Evolutionary conservation across 1,140 invertebrate species (phyloP).

Genomic region (Polyergus mexicanus): DNA sequence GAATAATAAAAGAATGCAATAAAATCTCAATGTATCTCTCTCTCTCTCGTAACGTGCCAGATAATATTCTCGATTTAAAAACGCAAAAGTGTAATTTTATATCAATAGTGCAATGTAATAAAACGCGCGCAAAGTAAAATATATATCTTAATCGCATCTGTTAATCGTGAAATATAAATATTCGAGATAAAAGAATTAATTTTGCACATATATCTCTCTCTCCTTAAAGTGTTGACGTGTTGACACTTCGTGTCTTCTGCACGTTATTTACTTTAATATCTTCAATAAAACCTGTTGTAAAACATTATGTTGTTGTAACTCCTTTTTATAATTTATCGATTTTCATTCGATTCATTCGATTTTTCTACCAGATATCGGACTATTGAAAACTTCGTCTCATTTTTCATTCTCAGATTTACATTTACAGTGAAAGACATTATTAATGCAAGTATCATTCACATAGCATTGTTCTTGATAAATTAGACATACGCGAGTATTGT

Average conservation of each 20-base stretch:
- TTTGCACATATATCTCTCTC: background rate
- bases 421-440: conserved; percentile 1
- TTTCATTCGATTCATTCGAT: background rate
- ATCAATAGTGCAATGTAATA: background rate
- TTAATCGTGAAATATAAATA: background rate
- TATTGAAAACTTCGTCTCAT: background rate
- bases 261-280: background rate
- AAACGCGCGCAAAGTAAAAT: background rate
- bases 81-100: background rate
- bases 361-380: background rate
- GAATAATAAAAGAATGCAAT: conserved; percentile 27
- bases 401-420: conserved; percentile 8
- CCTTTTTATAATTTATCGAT: no score
- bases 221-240: background rate
- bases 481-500: background rate
- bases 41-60: background rate
- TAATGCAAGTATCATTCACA: conserved; percentile 23
- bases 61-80: conserved; percentile 26
- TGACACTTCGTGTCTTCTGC: background rate
- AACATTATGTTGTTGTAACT: background rate
- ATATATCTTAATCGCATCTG: background rate
- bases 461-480: background rate
- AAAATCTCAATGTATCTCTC: background rate
- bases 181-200: conserved; percentile 1
- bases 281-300: conserved; percentile 4